Conservation (phyloP, 2,888 invertebrate genomes). For the Hanleya hanleyi region DNA sequence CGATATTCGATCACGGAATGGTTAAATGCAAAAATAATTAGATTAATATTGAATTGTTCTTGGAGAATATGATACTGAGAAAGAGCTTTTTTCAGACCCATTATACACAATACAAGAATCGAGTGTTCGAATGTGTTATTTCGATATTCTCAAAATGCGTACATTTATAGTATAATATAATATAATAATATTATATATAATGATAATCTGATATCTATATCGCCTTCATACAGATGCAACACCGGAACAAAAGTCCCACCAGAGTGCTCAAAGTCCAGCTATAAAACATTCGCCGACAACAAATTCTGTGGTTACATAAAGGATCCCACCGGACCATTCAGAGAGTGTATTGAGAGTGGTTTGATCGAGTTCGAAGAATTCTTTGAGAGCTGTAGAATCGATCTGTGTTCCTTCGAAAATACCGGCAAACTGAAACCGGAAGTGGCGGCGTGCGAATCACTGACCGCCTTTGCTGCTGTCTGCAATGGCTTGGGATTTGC, state of each 20-base stretch:
- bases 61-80: too few species aligned
- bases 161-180: too few species aligned
- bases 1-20: too few species aligned
- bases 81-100: too few species aligned
- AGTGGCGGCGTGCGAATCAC: not conserved
- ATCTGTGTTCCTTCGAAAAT: slow-evolving; percentile 22
- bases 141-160: too few species aligned
- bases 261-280: not conserved
- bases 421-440: not conserved
- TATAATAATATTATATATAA: too few species aligned
- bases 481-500: slow-evolving; percentile 16
- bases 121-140: too few species aligned
- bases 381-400: slow-evolving; percentile 21
- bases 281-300: not conserved
- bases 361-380: slow-evolving; percentile 3
- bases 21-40: too few species aligned
- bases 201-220: too few species aligned
- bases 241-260: not conserved
- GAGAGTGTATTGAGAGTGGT: slow-evolving; percentile 15
- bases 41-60: too few species aligned
- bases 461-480: slow-evolving; percentile 15
- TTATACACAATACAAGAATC: too few species aligned
- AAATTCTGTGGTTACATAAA: slow-evolving; percentile 23
- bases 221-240: not conserved
- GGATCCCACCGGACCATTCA: slow-evolving; percentile 25